Base-by-base conservation (phyloP, 2,797 vertebrate species). In the Bovichtus diacanthus region DNA sequence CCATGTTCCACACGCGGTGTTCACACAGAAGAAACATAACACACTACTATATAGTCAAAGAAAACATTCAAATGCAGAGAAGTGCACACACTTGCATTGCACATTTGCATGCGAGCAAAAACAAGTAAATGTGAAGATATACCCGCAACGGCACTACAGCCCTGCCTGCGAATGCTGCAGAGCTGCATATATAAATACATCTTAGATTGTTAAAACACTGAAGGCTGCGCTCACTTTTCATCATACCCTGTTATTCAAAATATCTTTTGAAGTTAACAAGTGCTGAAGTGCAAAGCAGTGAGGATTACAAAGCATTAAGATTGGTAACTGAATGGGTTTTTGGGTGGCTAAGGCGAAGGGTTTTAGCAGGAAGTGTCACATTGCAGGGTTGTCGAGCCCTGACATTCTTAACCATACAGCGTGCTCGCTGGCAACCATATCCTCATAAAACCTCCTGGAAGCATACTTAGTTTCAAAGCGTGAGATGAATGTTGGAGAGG, bases 221-320 rank as follows among this genome's bases (percentile, higher is more conserved):
- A 64, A 31, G 10, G 18, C 5, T 58, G 8, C 36, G 46, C 43
- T 75, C 31, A 74, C 2, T 78, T 81, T 78, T 46, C 21, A 61
- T 67, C 27, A 34, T 63, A 34, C 43, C 12, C 9, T 47, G 51
- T 66, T 72, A 31, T 62, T 68, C 79, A 46, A 76, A 58, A 76
- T 39, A 79, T 63, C 2, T 81, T 63, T 64, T 67, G 36, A 83
- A 47, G 63, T 80, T 79, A 81, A 85, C 66, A 80, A 74, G 63
- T 56, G n/a, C 62, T 67, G 44, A 67, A 68, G 70, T 72, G 74
- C 69, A 75, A 74, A 85, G 67, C 23, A 51, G 36, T 23, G 43
- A 44, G 78, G 77, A 80, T 88, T 90, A 84, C 56, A 5, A 5
- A 29, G 78, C 47, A 68, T 81, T 68, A 73, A 49, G 71, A 54